Evolutionary conservation across 2,113 vertebrate genomes (phyloP).

Genomic region (Rousettus leschenaultii): DNA sequence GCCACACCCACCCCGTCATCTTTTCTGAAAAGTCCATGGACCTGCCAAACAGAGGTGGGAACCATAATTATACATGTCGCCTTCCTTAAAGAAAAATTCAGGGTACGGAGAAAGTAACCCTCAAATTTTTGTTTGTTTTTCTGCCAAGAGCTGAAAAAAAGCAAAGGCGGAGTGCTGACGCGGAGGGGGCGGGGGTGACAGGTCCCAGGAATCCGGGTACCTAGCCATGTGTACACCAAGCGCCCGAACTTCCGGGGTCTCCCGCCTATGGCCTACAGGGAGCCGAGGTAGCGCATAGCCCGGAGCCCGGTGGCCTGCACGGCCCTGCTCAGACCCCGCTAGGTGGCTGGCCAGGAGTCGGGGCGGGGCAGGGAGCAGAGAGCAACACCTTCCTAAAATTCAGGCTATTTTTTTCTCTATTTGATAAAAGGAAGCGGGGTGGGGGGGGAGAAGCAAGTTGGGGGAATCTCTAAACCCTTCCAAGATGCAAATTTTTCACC

Average conservation of each 20-base stretch:
- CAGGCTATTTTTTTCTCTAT: not conserved
- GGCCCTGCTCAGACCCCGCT: not conserved
- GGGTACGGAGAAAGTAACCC: not conserved
- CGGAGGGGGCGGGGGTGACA: rapidly evolving
- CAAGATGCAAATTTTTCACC: not conserved
- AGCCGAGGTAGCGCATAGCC: not conserved
- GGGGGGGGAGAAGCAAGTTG: not conserved
- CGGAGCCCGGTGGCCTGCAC: not conserved
- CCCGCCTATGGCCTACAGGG: not conserved
- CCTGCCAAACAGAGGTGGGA: not conserved
- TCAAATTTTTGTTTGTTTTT: not conserved
- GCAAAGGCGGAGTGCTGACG: not conserved
- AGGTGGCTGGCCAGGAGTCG: not conserved
- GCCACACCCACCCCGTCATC: not conserved
- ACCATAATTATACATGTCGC: not conserved
- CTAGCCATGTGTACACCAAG: not conserved
- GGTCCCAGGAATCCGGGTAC: not conserved
- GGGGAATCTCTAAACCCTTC: not conserved
- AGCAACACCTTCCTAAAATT: not conserved
- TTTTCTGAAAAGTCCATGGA: not conserved
- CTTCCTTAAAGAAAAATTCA: not conserved
- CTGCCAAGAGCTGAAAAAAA: not conserved
- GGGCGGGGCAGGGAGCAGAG: not conserved
- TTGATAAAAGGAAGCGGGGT: not conserved
- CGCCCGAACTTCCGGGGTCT: not conserved